Evolutionary conservation across 1,140 invertebrate species (phyloP).

Genomic region (Ctenoplectra terminalis): DNA sequence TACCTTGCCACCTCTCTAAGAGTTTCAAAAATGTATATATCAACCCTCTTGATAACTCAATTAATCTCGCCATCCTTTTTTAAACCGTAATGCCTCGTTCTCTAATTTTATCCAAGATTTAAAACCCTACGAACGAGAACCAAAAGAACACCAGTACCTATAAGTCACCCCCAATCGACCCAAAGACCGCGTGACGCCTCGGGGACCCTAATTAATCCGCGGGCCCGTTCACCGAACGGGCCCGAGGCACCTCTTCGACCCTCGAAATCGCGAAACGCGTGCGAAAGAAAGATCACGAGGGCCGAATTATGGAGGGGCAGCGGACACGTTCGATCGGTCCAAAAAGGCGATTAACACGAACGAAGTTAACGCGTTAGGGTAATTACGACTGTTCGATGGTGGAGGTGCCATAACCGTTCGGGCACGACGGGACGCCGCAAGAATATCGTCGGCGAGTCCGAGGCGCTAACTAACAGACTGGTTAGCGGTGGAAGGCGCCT

Average conservation of each 20-base stretch:
- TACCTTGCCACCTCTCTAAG: background rate
- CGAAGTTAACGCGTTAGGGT: slow-evolving; percentile 71
- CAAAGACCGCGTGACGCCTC: background rate
- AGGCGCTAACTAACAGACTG: slow-evolving; percentile 69
- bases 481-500: slow-evolving; percentile 61
- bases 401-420: slow-evolving; percentile 71
- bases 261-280: slow-evolving; percentile 18
- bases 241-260: too few relatives aligned
- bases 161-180: background rate
- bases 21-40: background rate
- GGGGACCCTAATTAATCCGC: background rate
- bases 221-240: too few relatives aligned
- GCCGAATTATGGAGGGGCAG: background rate
- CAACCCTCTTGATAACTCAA: background rate
- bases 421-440: slow-evolving; percentile 60
- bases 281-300: slow-evolving; percentile 31
- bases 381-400: slow-evolving; percentile 71
- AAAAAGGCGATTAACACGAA: slow-evolving; percentile 66
- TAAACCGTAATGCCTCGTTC: background rate
- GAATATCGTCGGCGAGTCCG: slow-evolving; percentile 64
- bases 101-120: background rate
- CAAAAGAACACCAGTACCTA: background rate
- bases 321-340: slow-evolving; percentile 45
- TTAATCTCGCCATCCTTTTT: background rate
- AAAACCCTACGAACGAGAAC: background rate